Evolutionary conservation across 2,888 invertebrate genomes (phyloP), one percentile per base, ranked within the genome.

Genomic region (Entomobrya multifasciata): DNA sequence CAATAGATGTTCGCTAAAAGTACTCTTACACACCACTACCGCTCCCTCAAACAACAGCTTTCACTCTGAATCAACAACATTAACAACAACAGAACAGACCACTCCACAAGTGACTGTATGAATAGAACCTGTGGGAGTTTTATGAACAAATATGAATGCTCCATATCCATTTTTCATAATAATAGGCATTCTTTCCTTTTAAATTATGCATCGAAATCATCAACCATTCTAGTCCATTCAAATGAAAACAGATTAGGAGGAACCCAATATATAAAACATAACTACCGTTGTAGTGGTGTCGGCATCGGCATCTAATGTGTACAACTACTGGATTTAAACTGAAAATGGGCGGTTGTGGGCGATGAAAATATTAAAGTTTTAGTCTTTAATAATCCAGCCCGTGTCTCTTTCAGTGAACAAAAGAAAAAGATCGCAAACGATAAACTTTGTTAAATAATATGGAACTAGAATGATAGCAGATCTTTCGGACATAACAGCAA

Each of bases 121-220:
- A 65, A 65, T 65, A 36, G 41, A 65, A 65, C 65, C 65, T 65
- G 8, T 65, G 65, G 65, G 65, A 65, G 65, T 65, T 30, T 36
- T 65, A 65, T 41, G 41, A 62, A 62, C 62, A 30, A 74, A 36
- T 6, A 74, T 74, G 52, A 74, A 74, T 74, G 52, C 0, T 49
- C 52, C 52, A 55, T 74, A 30, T 52, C 30, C 74, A n/a, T n/a
- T n/a, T n/a, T n/a, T n/a, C n/a, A n/a, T n/a, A n/a, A 74, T 49
- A 74, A 52, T 30, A 30, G 52, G 5, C 27, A 36, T 65, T 65
- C 30, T 74, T 74, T 36, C 20, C 55, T 52, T 52, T 30, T 52
- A 74, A 74, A 74, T 55, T 74, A 74, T 74, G 74, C 74, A 74
- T 55, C 13, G 17, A 49, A 74, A 22, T n/a, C 74, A 10, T 52